These are phyloP conservation scores for Formica aserva DNA, from an alignment of 2,888 invertebrate species.

Conservation along the genomic window DNA sequence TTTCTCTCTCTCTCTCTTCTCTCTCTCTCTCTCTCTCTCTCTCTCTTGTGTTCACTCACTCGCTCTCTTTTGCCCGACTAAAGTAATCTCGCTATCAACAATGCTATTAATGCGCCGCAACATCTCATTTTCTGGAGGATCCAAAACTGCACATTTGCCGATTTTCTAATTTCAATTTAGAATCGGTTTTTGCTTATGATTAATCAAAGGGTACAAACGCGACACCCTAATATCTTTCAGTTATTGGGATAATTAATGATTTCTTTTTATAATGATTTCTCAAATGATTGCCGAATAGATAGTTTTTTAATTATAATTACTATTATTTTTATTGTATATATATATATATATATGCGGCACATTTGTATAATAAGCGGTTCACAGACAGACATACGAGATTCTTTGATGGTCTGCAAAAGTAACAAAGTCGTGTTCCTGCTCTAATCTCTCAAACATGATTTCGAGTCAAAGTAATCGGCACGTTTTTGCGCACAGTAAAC, in stretches of 20 bases:
- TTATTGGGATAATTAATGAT: not conserved
- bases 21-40: slow-evolving; percentile 23
- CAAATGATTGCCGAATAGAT: slow-evolving; percentile 1
- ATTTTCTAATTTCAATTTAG: not conserved
- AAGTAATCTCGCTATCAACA: slow-evolving; percentile 44
- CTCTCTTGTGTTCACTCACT: not conserved
- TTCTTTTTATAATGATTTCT: not conserved
- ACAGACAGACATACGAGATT: slow-evolving; percentile 30
- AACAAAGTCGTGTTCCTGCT: slow-evolving; percentile 21
- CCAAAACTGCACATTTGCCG: not conserved
- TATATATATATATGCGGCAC: slow-evolving; percentile 17
- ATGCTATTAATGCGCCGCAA: slow-evolving; percentile 26
- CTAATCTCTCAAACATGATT: slow-evolving; percentile 14
- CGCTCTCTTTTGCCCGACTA: slow-evolving; percentile 38
- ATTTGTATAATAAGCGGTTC: slow-evolving; percentile 4
- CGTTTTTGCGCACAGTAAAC: not conserved
- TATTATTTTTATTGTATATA: not conserved
- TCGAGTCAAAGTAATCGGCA: slow-evolving; percentile 8
- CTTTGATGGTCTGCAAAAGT: slow-evolving; percentile 34
- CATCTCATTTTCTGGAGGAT: not conserved
- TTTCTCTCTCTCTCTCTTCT: slow-evolving; percentile 9
- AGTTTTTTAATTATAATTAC: not conserved
- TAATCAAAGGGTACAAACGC: not conserved
- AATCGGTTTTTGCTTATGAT: slow-evolving; percentile 4
- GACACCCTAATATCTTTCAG: not conserved